Conservation (phyloP, 2,113 vertebrate species). For the Alaudala cheleensis region DNA sequence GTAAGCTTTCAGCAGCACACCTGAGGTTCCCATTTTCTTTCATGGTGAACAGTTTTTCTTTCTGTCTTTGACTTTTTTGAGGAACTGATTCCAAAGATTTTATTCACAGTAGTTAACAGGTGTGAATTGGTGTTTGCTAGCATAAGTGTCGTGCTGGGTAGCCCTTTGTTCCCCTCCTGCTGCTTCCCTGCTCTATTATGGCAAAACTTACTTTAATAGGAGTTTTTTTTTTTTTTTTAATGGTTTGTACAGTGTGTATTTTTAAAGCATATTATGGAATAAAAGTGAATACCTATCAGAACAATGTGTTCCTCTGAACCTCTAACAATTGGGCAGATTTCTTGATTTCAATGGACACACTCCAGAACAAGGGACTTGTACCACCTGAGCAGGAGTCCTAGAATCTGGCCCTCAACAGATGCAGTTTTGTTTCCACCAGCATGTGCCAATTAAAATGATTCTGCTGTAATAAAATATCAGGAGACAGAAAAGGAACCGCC, state of each 20-base stretch:
- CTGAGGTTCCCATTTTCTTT: constrained; percentile 60
- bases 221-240: constrained; percentile 19
- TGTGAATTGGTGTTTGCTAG: constrained; percentile 69
- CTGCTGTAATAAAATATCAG: constrained; percentile 56
- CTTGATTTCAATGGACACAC: constrained; percentile 55
- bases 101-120: constrained; percentile 70
- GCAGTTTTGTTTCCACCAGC: constrained; percentile 62
- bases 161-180: constrained; percentile 65
- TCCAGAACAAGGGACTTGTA: constrained; percentile 53
- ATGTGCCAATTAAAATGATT: constrained; percentile 69
- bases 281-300: constrained; percentile 62
- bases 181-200: constrained; percentile 64
- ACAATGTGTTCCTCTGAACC: constrained; percentile 63
- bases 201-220: constrained; percentile 66
- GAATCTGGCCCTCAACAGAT: constrained; percentile 61
- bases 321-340: constrained; percentile 55
- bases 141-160: constrained; percentile 59
- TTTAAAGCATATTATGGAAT: constrained; percentile 65
- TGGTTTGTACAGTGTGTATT: constrained; percentile 63
- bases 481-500: constrained; percentile 25
- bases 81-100: constrained; percentile 69
- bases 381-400: constrained; percentile 50
- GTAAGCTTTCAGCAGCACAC: constrained; percentile 60
- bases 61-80: constrained; percentile 62
- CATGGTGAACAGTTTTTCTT: constrained; percentile 64